These are phyloP conservation scores for Oxytorus armatus DNA, from an alignment of 2,888 invertebrate species.

Conservation along the genomic window DNA sequence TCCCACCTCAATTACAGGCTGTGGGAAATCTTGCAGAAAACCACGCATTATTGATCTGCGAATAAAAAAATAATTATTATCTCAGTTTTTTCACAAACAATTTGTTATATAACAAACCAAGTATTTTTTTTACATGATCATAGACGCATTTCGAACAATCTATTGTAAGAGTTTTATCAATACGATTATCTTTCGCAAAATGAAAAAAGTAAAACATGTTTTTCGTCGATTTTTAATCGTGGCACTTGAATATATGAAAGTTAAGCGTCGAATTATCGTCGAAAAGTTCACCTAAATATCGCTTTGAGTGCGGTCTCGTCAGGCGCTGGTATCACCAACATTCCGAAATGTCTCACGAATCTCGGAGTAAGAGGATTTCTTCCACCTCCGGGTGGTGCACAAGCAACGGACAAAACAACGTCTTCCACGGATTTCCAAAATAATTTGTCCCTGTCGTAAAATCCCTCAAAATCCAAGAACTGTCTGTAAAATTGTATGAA, in stretches of 20 bases:
- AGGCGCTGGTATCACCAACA: conserved; percentile 93
- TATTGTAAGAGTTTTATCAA: no score
- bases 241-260: no score
- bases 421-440: conserved; percentile 96
- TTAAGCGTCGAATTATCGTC: background rate
- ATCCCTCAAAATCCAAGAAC: conserved; percentile 91
- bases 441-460: conserved; percentile 94
- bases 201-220: no score
- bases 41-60: conserved; percentile 89
- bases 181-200: no score
- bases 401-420: conserved; percentile 92
- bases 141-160: no score
- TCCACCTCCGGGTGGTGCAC: conserved; percentile 96
- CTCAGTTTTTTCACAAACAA: background rate
- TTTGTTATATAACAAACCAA: no score
- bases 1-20: conserved; percentile 88
- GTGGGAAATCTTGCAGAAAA: conserved; percentile 91
- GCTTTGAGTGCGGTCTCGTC: conserved; percentile 90
- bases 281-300: conserved; percentile 87
- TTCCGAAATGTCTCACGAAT: conserved; percentile 95
- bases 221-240: no score
- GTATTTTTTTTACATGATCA: no score
- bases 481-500: conserved; percentile 85
- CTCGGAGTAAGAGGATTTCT: conserved; percentile 93
- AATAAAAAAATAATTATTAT: conserved; percentile 13